Evolutionary conservation across 1,140 invertebrate genomes (phyloP), one percentile per base, ranked within the genome.

Genomic region (Musca domestica): DNA sequence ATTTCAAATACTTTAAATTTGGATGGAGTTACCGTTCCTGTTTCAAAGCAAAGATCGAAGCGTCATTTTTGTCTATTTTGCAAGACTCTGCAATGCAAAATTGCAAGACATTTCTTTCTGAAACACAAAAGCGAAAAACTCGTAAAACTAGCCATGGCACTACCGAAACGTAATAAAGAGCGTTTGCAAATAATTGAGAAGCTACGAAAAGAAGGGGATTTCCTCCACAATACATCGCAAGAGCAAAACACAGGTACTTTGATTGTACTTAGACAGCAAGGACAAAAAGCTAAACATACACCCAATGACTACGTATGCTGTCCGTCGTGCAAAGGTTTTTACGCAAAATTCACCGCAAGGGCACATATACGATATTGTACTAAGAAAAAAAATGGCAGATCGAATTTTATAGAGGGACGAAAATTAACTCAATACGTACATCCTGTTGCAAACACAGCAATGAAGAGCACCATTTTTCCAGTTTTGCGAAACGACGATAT

Each of bases 161-260:
- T 58, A 27, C 54, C 23, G 3, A 58, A 27, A 58, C 23, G 27
- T n/a, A 30, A 15, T 17, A 58, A 27, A 25, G 25, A 58, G 27
- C 54, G 23, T 27, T 15, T 27, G 27, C 15, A 58, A n/a, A 58
- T 58, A 58, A 30, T 58, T n/a, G 17, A 58, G 15, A 14, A 27
- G 27, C 19, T 58, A 58, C 17, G 54, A 58, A 58, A 58, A 30
- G n/a, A 58, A 30, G 54, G 54, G 15, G 54, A 58, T 58, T 58
- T 58, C 27, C 10, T 56, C 12, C 52, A 56, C n/a, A 56, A 56
- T n/a, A 30, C 52, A 14, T 27, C 23, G 9, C 10, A 23, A 19
- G n/a, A 56, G 23, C n/a, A 25, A 12, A 56, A 56, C n/a, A 56
- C 22, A 14, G 52, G 52, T 14, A 17, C 27, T n/a, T 30, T 58